These are phyloP conservation scores for Choreutis nemorana DNA, from an alignment of 2,888 invertebrate species.

Conservation along the genomic window DNA sequence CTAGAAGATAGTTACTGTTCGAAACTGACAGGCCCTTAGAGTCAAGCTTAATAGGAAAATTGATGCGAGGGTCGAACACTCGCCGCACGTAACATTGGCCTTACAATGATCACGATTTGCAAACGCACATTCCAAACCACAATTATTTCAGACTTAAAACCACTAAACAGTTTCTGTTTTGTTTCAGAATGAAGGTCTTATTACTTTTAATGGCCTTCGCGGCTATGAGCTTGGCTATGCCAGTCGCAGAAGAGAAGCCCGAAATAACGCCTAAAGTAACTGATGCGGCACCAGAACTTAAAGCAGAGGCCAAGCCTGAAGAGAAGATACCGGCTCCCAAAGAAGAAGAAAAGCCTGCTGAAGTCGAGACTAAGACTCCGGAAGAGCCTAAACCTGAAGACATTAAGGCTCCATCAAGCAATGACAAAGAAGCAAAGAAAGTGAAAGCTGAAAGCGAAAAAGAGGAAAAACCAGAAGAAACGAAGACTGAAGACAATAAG, in stretches of 20 bases:
- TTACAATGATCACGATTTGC: slow-evolving; percentile 50
- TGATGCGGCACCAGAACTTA: slow-evolving; percentile 19
- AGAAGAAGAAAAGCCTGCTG: slow-evolving; percentile 19
- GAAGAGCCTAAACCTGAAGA: slow-evolving; percentile 19
- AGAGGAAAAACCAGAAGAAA: slow-evolving; percentile 21
- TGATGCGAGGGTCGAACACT: slow-evolving; percentile 36
- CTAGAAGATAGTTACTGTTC: slow-evolving; percentile 33
- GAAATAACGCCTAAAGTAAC: too few relatives aligned
- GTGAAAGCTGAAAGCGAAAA: slow-evolving; percentile 13
- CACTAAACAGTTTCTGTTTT: slow-evolving; percentile 31
- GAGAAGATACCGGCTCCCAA: slow-evolving; percentile 17
- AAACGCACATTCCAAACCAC: slow-evolving; percentile 36
- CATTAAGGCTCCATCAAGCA: slow-evolving; percentile 14
- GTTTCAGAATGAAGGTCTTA: slow-evolving; percentile 72
- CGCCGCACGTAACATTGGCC: slow-evolving; percentile 61
- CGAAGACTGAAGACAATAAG: slow-evolving; percentile 18
- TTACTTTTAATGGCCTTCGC: slow-evolving; percentile 67
- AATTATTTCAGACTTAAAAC: slow-evolving; percentile 24
- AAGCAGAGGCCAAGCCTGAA: slow-evolving; percentile 19
- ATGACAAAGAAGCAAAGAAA: slow-evolving; percentile 10
- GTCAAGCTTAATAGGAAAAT: slow-evolving; percentile 58
- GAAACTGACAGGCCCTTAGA: slow-evolving; percentile 42
- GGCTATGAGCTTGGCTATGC: slow-evolving; percentile 66
- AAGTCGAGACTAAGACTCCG: slow-evolving; percentile 14
- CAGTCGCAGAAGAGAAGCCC: slow-evolving; percentile 60